Evolutionary conservation across 1,140 invertebrate species (phyloP), one percentile per base, ranked within the genome.

Genomic region (Megalopta genalis): DNA sequence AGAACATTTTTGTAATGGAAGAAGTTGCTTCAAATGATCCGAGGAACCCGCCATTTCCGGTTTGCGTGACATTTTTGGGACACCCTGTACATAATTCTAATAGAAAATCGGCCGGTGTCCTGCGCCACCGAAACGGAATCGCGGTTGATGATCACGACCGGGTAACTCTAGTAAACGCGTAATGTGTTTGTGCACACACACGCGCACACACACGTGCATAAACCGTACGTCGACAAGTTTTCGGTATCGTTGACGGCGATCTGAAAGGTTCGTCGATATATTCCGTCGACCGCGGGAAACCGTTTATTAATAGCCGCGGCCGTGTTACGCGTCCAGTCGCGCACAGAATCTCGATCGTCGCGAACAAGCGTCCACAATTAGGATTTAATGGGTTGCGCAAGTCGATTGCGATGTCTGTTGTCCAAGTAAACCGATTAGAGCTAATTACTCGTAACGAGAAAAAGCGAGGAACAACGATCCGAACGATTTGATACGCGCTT

Each of bases 331-430:
- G 14, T 39, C 37, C 6, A 27, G 18, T 64, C 14, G 10, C 23
- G 52, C 46, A 39, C 52, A 49, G 64, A 12, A 25, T 23, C 60
- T 12, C 23, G 21, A 18, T 37, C 27, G 32, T 64, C 9, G 63
- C 21, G 12, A 42, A 64, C 63, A 68, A 67, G 57, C 62, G n/a
- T 6, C 16, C 23, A 27, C n/a, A 46, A 75, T 75, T 67, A 67
- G 16, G 52, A 65, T 66, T 66, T 54, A 74, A 25, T 54, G 18
- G n/a, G 62, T 37, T 42, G 23, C 32, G 62, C 72, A 10, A 66
- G 62, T 39, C 46, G 12, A 39, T 27, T 10, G 39, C 37, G 12
- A 9, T 32, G 0, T 7, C 14, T 12, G 42, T 18, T 12, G n/a
- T 57, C 21, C 5, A 16, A 42, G 66, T 46, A 57, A 57, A 67